Percentiles rank a stretch among this genome's conserved stretches.
phyloP scores from a whole-genome alignment of 2,888 invertebrate species.

The Calameuta pallipes region DNA sequence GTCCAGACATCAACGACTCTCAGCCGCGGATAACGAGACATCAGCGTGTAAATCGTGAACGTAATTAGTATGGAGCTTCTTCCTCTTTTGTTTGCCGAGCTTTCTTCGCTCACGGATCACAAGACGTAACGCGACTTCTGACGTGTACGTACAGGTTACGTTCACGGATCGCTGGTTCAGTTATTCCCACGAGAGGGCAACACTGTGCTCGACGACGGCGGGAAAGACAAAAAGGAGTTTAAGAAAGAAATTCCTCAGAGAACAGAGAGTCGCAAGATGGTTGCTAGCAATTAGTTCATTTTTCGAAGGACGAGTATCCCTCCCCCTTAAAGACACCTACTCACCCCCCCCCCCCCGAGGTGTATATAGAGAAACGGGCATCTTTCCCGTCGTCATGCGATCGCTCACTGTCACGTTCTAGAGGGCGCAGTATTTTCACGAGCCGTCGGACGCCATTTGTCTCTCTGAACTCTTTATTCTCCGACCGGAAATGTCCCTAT shows the following conservation, averaged over 20 bases:
- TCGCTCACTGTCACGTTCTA: constrained; percentile 21
- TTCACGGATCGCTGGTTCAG: not conserved
- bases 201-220: not conserved
- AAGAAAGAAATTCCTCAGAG: not conserved
- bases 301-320: not conserved
- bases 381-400: constrained; percentile 12
- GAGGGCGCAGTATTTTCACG: constrained; percentile 21
- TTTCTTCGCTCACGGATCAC: constrained; percentile 6
- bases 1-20: constrained; percentile 43
- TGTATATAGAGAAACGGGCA: not conserved
- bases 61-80: constrained; percentile 28
- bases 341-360: not conserved
- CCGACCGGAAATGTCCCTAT: constrained; percentile 28
- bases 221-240: not conserved
- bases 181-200: not conserved
- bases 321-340: not conserved
- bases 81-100: constrained; percentile 14
- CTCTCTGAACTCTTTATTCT: constrained; percentile 23
- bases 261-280: not conserved
- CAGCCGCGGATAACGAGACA: constrained; percentile 34
- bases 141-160: not conserved
- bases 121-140: not conserved
- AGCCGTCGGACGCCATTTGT: constrained; percentile 22
- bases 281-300: not conserved
- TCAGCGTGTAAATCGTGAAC: constrained; percentile 27